A percentile compares a stretch with the other conserved stretches of the same genome.
phyloP scores from a whole-genome alignment of 2,113 vertebrate genomes.

The Syngnathus floridae region DNA sequence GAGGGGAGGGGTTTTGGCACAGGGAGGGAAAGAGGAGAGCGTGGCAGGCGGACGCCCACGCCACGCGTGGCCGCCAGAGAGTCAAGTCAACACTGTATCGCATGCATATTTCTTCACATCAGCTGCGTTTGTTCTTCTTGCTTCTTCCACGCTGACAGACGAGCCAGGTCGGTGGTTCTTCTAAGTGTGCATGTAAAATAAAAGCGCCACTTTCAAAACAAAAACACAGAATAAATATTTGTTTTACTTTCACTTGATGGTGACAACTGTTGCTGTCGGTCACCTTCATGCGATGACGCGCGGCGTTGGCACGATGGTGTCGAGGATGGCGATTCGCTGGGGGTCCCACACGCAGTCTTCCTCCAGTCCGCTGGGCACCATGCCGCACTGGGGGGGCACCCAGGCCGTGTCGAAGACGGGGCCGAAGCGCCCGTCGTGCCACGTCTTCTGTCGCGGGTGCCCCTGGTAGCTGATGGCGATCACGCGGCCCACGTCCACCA shows the following conservation, averaged over 20 bases:
- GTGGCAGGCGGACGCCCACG: not conserved
- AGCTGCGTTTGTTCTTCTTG: too few species aligned
- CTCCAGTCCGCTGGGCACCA: conserved; percentile 58
- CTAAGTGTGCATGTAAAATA: too few species aligned
- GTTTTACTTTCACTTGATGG: too few species aligned
- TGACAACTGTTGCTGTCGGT: too few species aligned
- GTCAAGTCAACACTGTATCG: too few species aligned
- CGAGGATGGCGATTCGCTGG: conserved; percentile 1
- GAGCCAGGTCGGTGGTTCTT: too few species aligned
- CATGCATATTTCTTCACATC: too few species aligned
- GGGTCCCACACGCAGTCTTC: conserved; percentile 66
- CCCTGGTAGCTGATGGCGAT: conserved; percentile 34
- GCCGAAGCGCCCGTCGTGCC: not conserved
- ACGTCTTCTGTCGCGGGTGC: conserved; percentile 46
- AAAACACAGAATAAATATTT: too few species aligned
- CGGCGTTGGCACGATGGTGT: conserved; percentile 2
- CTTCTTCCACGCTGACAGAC: too few species aligned
- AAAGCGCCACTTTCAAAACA: too few species aligned
- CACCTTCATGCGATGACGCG: not conserved
- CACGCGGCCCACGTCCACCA: conserved; percentile 25
- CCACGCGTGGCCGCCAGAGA: not conserved
- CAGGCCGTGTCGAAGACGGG: conserved; percentile 32
- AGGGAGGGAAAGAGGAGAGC: conserved; percentile 49
- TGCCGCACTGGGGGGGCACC: conserved; percentile 42
- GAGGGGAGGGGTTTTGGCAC: conserved; percentile 44